These are phyloP conservation scores for Notamacropus eugenii DNA, from an alignment of 2,797 vertebrate genomes.

Conservation along the genomic window DNA sequence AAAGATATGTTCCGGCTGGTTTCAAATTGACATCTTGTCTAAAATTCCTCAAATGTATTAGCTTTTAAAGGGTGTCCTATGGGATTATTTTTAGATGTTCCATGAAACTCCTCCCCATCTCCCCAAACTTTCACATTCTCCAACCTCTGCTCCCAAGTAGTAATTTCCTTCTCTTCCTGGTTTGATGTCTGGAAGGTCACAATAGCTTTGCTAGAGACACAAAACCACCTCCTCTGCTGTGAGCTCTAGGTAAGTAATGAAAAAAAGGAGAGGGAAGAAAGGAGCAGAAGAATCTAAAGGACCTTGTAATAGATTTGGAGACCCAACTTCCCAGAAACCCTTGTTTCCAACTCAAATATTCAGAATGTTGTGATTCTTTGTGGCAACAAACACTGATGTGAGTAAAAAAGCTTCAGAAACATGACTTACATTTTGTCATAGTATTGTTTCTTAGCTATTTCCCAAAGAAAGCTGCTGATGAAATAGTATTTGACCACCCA, in stretches of 20 bases:
- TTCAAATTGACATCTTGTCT: neutral
- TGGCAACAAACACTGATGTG: neutral
- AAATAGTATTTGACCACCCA: neutral
- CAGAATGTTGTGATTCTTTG: neutral
- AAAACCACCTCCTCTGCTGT: neutral
- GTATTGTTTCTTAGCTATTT: neutral
- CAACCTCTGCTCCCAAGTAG: neutral
- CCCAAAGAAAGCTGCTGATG: neutral
- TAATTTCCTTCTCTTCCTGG: neutral
- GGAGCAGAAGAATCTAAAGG: too few relatives aligned
- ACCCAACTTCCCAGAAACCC: too few relatives aligned
- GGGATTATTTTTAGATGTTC: neutral
- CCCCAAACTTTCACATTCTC: neutral
- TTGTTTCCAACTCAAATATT: neutral
- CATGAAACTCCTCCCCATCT: neutral
- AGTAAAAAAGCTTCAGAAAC: neutral
- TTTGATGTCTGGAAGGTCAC: neutral
- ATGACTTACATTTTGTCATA: neutral
- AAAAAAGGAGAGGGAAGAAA: too few relatives aligned
- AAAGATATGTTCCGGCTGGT: neutral
- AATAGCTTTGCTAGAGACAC: neutral
- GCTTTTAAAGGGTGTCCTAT: neutral
- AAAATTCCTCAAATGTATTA: neutral
- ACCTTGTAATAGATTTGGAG: too few relatives aligned
- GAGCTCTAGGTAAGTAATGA: neutral